Base-by-base conservation (phyloP, 1,140 invertebrate species). In the Apolygus lucorum region DNA sequence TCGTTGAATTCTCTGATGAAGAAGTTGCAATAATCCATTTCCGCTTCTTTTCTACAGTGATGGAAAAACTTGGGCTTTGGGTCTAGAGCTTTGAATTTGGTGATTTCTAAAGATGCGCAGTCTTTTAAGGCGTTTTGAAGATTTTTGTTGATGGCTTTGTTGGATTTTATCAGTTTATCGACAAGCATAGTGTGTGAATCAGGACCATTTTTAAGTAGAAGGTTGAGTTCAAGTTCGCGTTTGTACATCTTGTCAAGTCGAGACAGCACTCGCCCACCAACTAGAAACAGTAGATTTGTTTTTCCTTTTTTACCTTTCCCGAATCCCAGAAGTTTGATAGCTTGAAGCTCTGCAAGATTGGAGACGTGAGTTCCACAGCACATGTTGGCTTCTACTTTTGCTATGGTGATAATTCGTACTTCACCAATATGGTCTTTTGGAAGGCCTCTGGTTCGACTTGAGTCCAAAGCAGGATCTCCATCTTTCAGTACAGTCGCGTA, bases 291-390 rank as follows among this genome's bases (percentile, higher is more conserved):
- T 0, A 90, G 77, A 65, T 89, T 87, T 0, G 80, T 84, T 78
- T 90, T 91, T 17, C 83, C 82, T 73, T 90, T 89, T 78, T 90
- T 90, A 17, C 87, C 88, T 67, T 87, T 86, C 75, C 91, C 90
- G 1, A 79, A 77, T 63, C 84, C 81, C 1, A 91, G 72, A 24
- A 93, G 75, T 78, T 92, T 93, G 4, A 93, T 84, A 2, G 78
- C 84, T 83, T 93, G 91, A 54, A 94, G 79, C 76, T 93, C 88
- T 72, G 84, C 83, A 29, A 92, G 78, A 79, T 90, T 91, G 1
- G 82, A 82, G 1, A 93, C 88, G 79, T 94, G 91, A 0, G 91
- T 94, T 24, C 91, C 91, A 80, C 91, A 94, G 78, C 91, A 94
- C 83, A 92, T 86, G 75, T 91, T 91, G 34, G 84, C 82, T 72